Evolutionary conservation across 2,113 vertebrate genomes (phyloP).

Genomic region (Chloropsis hardwickii): DNA sequence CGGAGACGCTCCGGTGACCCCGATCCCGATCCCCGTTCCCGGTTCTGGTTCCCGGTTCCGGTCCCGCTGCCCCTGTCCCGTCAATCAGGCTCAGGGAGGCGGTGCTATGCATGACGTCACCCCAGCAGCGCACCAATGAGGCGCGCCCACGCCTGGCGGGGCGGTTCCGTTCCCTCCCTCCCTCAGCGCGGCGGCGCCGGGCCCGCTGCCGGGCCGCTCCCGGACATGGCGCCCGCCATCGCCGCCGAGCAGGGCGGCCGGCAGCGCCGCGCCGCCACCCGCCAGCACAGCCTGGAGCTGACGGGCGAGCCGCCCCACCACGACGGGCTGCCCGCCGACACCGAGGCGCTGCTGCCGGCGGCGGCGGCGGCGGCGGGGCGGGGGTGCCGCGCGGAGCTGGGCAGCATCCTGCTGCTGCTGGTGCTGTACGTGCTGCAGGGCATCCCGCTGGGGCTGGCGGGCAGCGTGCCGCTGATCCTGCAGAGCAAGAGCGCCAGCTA

Average conservation of each 20-base stretch:
- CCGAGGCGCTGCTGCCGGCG: constrained; percentile 68
- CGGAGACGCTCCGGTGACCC: not conserved
- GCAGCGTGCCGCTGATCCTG: constrained; percentile 92
- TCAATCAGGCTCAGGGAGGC: not conserved
- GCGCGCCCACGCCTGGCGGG: not conserved
- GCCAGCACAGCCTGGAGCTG: constrained; percentile 28
- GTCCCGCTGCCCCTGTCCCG: not conserved
- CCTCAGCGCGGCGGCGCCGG: not conserved
- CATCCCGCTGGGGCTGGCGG: constrained; percentile 93
- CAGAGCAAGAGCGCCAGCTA: constrained; percentile 93
- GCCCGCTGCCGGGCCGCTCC: not conserved
- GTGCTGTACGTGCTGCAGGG: constrained; percentile 96
- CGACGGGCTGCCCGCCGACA: constrained; percentile 42
- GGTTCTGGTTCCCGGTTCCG: not conserved
- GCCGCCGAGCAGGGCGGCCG: not conserved
- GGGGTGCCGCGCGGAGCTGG: constrained; percentile 78
- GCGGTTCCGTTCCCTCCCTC: no score
- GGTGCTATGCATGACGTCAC: fast-evolving
- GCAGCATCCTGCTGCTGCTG: constrained; percentile 85
- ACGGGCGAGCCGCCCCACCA: constrained; percentile 29
- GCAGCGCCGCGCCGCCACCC: not conserved
- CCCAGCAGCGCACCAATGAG: fast-evolving
- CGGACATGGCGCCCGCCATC: not conserved
- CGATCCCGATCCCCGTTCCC: no score
- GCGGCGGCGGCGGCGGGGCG: not conserved